Base-by-base conservation (phyloP, 2,888 invertebrate genomes). In the Gordius sp. region DNA sequence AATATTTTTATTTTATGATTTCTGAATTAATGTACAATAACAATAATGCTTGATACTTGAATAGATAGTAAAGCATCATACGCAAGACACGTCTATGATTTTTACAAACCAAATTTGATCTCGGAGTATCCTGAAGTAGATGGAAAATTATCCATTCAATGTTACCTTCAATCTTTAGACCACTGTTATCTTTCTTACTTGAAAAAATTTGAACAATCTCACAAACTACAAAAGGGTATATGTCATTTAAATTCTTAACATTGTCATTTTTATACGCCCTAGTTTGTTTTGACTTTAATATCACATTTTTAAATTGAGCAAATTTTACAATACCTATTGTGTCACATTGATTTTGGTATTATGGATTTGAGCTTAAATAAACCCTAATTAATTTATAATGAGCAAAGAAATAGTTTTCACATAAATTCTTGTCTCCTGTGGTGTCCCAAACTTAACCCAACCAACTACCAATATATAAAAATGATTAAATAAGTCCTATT, bases 41-140 rank as follows among this genome's bases (percentile, higher is more conserved):
- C n/a, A n/a, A n/a, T n/a, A n/a, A n/a, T n/a, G n/a, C n/a, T n/a
- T n/a, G n/a, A n/a, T n/a, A n/a, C n/a, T n/a, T 56, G 16, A 2
- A 28, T 59, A 2, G 13, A 18, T 26, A 16, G 13, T 85, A 1
- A 89, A 54, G 78, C 84, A 1, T 79, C 81, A 13, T 82, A 83
- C 67, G 86, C 91, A 81, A 77, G 78, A 62, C 87, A 97, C 69
- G 82, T 79, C 1, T 97, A 91, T 71, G 97, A 97, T 69, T 97
- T 97, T 68, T 99, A 93, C 73, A 97, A 99, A 68, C 93, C 97
- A 13, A 80, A 89, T 68, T 71, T 86, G 63, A 76, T 78, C 24
- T 87, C 86, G 0, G 93, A 93, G 68, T 99, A 89, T 69, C 93
- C 97, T 0, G 75, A 76, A 53, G 91, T 97, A 1, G 91, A 97